phyloP scores from a whole-genome alignment of 2,888 invertebrate genomes.

The Agriopis leucophaearia region DNA sequence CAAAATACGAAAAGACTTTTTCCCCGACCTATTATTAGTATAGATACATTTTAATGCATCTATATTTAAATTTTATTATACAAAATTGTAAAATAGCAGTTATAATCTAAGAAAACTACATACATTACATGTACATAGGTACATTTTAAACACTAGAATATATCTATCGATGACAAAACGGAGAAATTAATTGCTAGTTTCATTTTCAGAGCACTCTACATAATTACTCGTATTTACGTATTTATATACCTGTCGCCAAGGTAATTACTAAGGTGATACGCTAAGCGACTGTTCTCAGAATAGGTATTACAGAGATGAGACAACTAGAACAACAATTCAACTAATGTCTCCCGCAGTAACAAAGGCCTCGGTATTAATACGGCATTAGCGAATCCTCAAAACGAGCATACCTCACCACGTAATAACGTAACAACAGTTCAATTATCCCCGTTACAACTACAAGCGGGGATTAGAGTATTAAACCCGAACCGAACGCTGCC shows the following conservation, averaged over 20 bases:
- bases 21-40: no score
- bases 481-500: constrained; percentile 61
- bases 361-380: constrained; percentile 38
- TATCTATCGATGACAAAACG: background rate
- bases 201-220: constrained; percentile 7
- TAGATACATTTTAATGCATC: no score
- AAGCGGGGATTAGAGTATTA: constrained; percentile 71
- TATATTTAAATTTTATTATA: no score
- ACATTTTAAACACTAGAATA: no score
- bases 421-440: constrained; percentile 67
- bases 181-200: constrained; percentile 9
- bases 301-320: constrained; percentile 18
- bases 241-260: background rate
- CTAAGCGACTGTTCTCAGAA: constrained; percentile 10
- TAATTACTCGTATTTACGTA: background rate
- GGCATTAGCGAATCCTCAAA: constrained; percentile 41
- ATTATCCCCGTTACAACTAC: constrained; percentile 75
- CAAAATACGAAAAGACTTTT: no score
- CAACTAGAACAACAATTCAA: constrained; percentile 32
- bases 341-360: constrained; percentile 35
- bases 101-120: no score
- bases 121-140: no score
- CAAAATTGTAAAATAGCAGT: no score
- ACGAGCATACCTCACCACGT: constrained; percentile 36
- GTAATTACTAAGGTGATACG: constrained; percentile 21